These are phyloP conservation scores for Microcebus griseorufus DNA, from an alignment of 2,113 vertebrate species.

Conservation along the genomic window DNA sequence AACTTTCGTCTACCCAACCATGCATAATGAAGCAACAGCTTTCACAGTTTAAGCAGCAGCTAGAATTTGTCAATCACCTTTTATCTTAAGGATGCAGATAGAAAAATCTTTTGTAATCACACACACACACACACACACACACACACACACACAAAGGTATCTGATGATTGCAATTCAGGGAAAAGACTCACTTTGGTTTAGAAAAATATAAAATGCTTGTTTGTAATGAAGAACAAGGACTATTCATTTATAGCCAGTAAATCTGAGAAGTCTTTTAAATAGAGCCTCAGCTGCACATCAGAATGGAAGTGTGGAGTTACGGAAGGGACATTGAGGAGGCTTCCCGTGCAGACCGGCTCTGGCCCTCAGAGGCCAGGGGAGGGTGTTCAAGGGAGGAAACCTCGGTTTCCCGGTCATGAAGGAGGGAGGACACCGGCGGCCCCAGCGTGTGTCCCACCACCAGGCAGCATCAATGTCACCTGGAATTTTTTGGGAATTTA, in stretches of 20 bases:
- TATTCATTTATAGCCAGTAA: not conserved
- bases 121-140: too few relatives aligned
- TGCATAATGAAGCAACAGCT: not conserved
- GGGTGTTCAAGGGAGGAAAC: rapidly evolving
- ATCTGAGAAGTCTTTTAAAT: not conserved
- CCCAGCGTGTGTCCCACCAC: not conserved
- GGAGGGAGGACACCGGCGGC: rapidly evolving
- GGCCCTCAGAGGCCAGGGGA: not conserved
- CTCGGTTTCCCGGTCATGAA: not conserved
- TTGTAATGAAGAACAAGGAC: not conserved
- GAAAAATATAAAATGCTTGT: not conserved
- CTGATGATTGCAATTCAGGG: not conserved
- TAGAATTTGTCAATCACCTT: not conserved
- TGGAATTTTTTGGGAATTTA: not conserved
- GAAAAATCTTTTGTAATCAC: not conserved
- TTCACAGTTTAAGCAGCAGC: not conserved
- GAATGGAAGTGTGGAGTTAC: not conserved
- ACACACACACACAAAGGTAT: too few relatives aligned
- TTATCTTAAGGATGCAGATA: not conserved
- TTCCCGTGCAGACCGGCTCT: rapidly evolving
- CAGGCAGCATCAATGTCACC: rapidly evolving
- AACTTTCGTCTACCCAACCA: not conserved
- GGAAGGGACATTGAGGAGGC: not conserved
- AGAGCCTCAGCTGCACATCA: not conserved
- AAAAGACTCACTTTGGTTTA: not conserved